Evolutionary conservation across 2,888 invertebrate species (phyloP), one percentile per base, ranked within the genome.

Genomic region (Balanococcus diminutus): DNA sequence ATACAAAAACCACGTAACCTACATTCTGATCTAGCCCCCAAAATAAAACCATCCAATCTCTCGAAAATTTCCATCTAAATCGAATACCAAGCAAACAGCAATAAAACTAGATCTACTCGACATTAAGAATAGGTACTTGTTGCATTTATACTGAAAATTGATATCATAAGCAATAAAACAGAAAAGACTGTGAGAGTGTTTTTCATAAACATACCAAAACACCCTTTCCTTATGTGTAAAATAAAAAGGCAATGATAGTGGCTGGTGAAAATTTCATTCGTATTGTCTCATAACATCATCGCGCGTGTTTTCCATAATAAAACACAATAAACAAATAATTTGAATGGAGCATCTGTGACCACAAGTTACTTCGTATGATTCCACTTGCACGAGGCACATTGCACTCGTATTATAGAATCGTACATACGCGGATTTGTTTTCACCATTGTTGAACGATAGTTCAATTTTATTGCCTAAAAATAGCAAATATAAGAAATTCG

Each of bases 111-210:
- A 67, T 67, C 67, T 9, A 28, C 28, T 56, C 56, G 56, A 16
- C 25, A 28, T 67, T 67, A 67, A 28, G n/a, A n/a, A n/a, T 11
- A 61, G 6, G 2, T 67, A 67, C 67, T 67, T 67, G 67, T 67
- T 67, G 67, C 67, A n/a, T 28, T 61, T 2, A 14, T 8, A 56
- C 56, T 22, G 56, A 28, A 67, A 67, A 28, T 67, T 28, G 67
- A 67, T 28, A 67, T 67, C 67, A 67, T 67, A 67, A 67, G 67
- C 28, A 67, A 67, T 67, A 67, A 67, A 67, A 67, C 28, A 9
- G 5, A 56, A 28, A 28, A 22, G 22, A n/a, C 16, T n/a, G 5
- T 56, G 56, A 14, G 8, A 56, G 56, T 8, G 56, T 11, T 31
- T 67, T 67, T 67, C 16, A 67, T 67, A 67, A 67, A 67, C 67